A percentile compares a stretch with the other conserved stretches of the same genome.
Conservation (phyloP, 2,797 vertebrate species). For the Leptatherina wallacei region DNA sequence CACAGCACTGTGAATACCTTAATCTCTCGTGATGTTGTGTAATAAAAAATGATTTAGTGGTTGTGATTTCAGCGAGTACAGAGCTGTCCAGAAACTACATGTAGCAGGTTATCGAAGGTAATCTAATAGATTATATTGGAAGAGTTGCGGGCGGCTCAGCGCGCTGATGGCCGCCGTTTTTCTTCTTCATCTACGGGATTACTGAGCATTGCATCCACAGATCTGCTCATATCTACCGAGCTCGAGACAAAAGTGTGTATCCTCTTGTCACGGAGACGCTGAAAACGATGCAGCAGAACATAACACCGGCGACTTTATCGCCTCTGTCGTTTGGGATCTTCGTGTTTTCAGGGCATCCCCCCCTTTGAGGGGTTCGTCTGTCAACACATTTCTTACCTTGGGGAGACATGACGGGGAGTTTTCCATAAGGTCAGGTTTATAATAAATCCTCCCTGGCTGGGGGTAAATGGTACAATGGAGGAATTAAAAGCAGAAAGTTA, state of each 20-base stretch:
- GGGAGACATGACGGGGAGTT: slow-evolving; percentile 35
- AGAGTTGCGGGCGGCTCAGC: slow-evolving; percentile 41
- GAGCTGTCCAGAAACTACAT: slow-evolving; percentile 27
- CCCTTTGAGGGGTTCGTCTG: slow-evolving; percentile 20
- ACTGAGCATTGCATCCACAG: slow-evolving; percentile 27
- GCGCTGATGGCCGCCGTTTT: slow-evolving; percentile 26
- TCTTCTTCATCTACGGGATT: slow-evolving; percentile 35
- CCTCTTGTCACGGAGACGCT: not conserved
- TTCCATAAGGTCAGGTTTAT: slow-evolving; percentile 51
- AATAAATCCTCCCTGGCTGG: slow-evolving; percentile 46
- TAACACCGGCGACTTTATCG: slow-evolving; percentile 16
- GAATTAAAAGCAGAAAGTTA: slow-evolving; percentile 33
- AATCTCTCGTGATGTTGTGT: slow-evolving; percentile 40
- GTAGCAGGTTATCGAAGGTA: slow-evolving; percentile 44
- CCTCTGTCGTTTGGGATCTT: slow-evolving; percentile 16
- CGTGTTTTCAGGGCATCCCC: slow-evolving; percentile 37
- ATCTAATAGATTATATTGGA: slow-evolving; percentile 4
- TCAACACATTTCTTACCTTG: slow-evolving; percentile 39
- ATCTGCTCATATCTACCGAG: slow-evolving; percentile 29
- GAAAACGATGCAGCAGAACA: not conserved
- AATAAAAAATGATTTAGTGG: slow-evolving; percentile 20
- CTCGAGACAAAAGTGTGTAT: slow-evolving; percentile 17
- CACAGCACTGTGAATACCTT: slow-evolving; percentile 79
- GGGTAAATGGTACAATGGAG: slow-evolving; percentile 57
- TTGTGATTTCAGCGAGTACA: slow-evolving; percentile 15